Evolutionary conservation across 2,113 vertebrate genomes (phyloP).

Genomic region (Nothoprocta perdicaria): DNA sequence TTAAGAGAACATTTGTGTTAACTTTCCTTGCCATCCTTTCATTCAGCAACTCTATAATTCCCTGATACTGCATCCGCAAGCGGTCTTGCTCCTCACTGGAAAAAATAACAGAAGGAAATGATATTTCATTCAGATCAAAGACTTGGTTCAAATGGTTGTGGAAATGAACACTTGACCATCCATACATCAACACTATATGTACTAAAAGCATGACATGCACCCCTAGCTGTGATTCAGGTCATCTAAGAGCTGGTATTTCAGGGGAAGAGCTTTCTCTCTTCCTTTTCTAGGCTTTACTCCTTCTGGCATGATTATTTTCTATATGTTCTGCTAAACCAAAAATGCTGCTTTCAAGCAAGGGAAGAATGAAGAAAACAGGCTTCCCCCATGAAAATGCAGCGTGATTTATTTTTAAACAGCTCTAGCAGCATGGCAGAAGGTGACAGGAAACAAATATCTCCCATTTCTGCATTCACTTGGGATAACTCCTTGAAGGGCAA

Average conservation of each 20-base stretch:
- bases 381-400: background rate
- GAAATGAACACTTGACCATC: background rate
- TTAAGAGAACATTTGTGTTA: slow-evolving; percentile 40
- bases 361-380: background rate
- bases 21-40: slow-evolving; percentile 65
- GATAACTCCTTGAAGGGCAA: background rate
- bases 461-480: background rate
- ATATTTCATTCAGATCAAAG: background rate
- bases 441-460: slow-evolving; percentile 1
- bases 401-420: background rate
- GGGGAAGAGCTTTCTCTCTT: background rate
- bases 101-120: background rate
- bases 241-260: background rate
- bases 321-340: background rate
- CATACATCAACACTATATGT: rapidly evolving
- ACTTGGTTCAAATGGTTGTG: background rate
- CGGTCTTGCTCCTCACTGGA: slow-evolving; percentile 62
- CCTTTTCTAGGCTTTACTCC: background rate
- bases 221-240: background rate
- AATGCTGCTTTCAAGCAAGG: background rate
- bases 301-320: background rate
- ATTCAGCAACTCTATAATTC: slow-evolving; percentile 66
- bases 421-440: background rate
- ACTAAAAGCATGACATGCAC: too few species aligned
- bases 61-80: slow-evolving; percentile 2